Percentiles rank a stretch among this genome's conserved stretches.
These are phyloP conservation scores for Phrynosoma platyrhinos DNA, from an alignment of 2,113 vertebrate genomes.

Conservation along the genomic window DNA sequence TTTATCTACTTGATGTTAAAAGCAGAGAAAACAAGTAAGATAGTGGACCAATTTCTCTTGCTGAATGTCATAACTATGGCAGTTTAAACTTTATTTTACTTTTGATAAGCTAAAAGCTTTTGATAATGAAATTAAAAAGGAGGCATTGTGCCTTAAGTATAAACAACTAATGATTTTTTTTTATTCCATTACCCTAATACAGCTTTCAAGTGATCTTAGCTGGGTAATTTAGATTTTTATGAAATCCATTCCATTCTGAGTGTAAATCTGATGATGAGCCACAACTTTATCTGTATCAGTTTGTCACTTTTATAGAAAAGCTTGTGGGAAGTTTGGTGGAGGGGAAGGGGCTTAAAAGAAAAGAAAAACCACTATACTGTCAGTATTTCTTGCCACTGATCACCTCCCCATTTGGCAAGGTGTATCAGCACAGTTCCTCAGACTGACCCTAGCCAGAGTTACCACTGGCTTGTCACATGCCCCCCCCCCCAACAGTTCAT, in stretches of 20 bases:
- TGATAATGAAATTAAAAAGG: background rate
- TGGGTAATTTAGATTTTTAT: slow-evolving; percentile 7
- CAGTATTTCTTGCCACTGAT: too few species aligned
- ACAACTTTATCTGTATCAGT: background rate
- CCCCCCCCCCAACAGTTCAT: too few species aligned
- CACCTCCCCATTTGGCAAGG: background rate
- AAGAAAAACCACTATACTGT: too few species aligned
- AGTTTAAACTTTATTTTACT: slow-evolving; percentile 3
- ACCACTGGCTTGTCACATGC: too few species aligned
- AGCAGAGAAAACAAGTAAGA: background rate
- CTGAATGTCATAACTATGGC: background rate
- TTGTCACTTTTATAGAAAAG: background rate
- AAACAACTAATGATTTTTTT: slow-evolving; percentile 36
- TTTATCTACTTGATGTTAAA: slow-evolving; percentile 1
- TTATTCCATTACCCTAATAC: slow-evolving; percentile 13
- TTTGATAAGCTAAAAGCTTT: background rate
- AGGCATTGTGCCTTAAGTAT: fast-evolving
- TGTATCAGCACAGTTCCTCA: background rate
- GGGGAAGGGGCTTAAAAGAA: background rate
- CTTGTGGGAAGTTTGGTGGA: background rate
- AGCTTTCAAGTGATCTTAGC: slow-evolving; percentile 28
- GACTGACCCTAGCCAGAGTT: too few species aligned
- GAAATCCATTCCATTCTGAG: background rate
- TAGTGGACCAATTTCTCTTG: background rate
- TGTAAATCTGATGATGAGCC: background rate